Conservation (phyloP, 2,888 invertebrate species). For the Barypeithes pellucidus region DNA sequence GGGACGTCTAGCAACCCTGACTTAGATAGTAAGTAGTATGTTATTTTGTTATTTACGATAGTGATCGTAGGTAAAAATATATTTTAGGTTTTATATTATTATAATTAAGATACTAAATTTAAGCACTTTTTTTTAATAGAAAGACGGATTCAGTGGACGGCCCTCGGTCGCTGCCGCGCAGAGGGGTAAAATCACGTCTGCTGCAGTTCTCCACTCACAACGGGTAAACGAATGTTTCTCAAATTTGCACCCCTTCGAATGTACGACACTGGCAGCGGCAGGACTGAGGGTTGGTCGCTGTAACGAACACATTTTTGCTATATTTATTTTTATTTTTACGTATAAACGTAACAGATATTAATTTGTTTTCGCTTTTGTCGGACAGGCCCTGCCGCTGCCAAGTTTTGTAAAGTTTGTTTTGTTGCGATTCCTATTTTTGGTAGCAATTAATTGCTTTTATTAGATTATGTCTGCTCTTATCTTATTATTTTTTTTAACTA, state of each 20-base stretch:
- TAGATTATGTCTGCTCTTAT: constrained; percentile 2
- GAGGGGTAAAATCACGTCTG: constrained; percentile 92
- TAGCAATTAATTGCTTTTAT: neutral
- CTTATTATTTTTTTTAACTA: constrained; percentile 1
- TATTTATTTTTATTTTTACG: constrained; percentile 12
- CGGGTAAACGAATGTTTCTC: constrained; percentile 78
- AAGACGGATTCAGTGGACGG: constrained; percentile 80
- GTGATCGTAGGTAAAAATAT: no score
- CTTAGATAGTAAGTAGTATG: no score
- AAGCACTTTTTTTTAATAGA: constrained; percentile 58
- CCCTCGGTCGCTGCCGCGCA: constrained; percentile 90
- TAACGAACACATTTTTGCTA: neutral
- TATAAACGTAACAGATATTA: constrained; percentile 14
- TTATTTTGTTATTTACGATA: no score
- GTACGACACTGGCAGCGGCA: constrained; percentile 65
- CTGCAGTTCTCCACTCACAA: constrained; percentile 91
- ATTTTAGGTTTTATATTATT: neutral
- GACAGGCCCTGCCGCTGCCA: constrained; percentile 61
- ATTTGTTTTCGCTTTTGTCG: constrained; percentile 43
- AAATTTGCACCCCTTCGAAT: constrained; percentile 54
- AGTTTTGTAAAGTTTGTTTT: constrained; percentile 36
- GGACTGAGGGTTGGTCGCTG: constrained; percentile 68
- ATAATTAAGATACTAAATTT: neutral
- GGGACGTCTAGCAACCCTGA: no score
- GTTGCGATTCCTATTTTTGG: constrained; percentile 15